phyloP scores from a whole-genome alignment of 1,140 invertebrate species.

The Drosophila littoralis region DNA sequence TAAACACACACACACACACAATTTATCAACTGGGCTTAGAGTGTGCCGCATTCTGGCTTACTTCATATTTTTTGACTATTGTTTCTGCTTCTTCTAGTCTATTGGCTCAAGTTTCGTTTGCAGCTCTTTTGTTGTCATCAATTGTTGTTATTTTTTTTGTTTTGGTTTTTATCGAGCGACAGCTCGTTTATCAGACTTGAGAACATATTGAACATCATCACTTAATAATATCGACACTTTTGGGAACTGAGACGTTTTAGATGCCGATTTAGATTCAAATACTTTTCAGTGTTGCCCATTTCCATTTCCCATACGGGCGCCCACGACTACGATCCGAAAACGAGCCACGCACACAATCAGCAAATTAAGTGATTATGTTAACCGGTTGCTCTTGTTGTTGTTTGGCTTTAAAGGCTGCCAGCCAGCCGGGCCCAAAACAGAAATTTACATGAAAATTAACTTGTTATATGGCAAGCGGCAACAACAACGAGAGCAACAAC shows the following conservation, averaged over 20 bases:
- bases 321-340: slow-evolving; percentile 66
- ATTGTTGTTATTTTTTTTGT: slow-evolving; percentile 19
- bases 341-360: slow-evolving; percentile 67
- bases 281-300: slow-evolving; percentile 16
- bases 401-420: slow-evolving; percentile 11
- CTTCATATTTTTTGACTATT: slow-evolving; percentile 41
- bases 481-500: slow-evolving; percentile 23
- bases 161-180: slow-evolving; percentile 49
- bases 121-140: slow-evolving; percentile 20
- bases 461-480: slow-evolving; percentile 65
- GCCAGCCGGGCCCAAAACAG: slow-evolving; percentile 62
- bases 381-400: slow-evolving; percentile 57
- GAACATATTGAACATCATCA: slow-evolving; percentile 71
- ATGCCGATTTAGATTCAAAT: slow-evolving; percentile 21
- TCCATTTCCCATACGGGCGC: slow-evolving; percentile 31
- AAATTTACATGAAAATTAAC: slow-evolving; percentile 83
- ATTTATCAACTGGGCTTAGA: slow-evolving; percentile 78
- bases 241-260: slow-evolving; percentile 13
- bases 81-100: background rate
- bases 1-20: slow-evolving; percentile 73
- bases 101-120: slow-evolving; percentile 7
- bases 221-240: slow-evolving; percentile 82
- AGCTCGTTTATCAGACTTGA: slow-evolving; percentile 73
- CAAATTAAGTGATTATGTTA: slow-evolving; percentile 82
- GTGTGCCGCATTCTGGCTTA: slow-evolving; percentile 31